phyloP scores from a whole-genome alignment of 1,140 invertebrate genomes.

The Drosophila pallidifrons region DNA sequence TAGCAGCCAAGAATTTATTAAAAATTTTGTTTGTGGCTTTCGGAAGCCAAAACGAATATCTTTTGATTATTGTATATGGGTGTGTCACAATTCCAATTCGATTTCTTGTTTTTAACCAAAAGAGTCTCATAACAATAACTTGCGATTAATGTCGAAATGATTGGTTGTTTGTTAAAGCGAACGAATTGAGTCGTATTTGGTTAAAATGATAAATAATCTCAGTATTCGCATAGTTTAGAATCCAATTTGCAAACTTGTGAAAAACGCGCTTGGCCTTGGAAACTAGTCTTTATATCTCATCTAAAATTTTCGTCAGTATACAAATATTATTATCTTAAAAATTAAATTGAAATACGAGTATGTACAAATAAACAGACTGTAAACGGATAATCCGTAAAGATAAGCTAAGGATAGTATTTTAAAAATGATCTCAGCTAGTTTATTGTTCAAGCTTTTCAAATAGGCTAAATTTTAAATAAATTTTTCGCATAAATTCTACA shows the following conservation, averaged over 20 bases:
- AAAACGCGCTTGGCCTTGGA: too few species aligned
- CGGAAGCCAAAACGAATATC: slow-evolving; percentile 29
- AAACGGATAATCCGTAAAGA: too few species aligned
- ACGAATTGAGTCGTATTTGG: slow-evolving; percentile 29
- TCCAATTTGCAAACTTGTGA: neutral
- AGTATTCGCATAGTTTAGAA: slow-evolving; percentile 7
- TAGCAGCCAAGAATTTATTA: slow-evolving; percentile 24
- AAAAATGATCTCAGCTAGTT: too few species aligned
- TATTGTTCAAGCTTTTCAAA: too few species aligned
- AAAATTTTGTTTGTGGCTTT: slow-evolving; percentile 33
- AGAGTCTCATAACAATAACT: slow-evolving; percentile 36
- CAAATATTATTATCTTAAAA: too few species aligned
- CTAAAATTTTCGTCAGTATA: too few species aligned
- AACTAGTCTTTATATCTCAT: too few species aligned
- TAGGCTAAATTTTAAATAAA: too few species aligned
- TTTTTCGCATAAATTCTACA: too few species aligned
- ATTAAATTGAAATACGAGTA: too few species aligned
- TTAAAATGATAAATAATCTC: slow-evolving; percentile 26
- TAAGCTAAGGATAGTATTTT: too few species aligned
- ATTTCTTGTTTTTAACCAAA: slow-evolving; percentile 16
- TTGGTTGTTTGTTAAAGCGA: slow-evolving; percentile 1
- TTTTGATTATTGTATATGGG: slow-evolving; percentile 40
- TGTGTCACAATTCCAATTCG: slow-evolving; percentile 16
- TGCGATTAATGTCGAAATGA: slow-evolving; percentile 41
- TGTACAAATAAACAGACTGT: too few species aligned